These are phyloP conservation scores for Megalops atlanticus DNA, from an alignment of 2,113 vertebrate genomes.

Conservation along the genomic window DNA sequence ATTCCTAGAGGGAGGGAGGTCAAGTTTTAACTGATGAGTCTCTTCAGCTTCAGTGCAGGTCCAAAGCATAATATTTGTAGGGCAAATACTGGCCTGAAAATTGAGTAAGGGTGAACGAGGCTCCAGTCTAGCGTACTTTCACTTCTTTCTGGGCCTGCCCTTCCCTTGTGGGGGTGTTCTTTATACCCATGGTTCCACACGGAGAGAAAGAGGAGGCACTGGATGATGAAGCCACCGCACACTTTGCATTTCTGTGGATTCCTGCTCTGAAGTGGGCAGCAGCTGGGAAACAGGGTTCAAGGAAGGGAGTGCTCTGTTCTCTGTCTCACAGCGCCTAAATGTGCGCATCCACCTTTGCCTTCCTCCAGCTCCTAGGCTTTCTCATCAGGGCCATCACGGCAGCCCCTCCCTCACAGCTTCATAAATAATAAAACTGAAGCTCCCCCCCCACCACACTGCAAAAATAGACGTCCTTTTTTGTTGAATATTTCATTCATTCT, in stretches of 20 bases:
- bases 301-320: neutral
- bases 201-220: neutral
- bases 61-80: too few relatives aligned
- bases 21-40: too few relatives aligned
- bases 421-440: conserved; percentile 72
- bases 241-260: neutral
- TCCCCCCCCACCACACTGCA: conserved; percentile 56
- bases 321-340: neutral
- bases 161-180: too few relatives aligned
- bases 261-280: neutral
- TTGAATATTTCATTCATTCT: conserved; percentile 70
- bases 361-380: neutral
- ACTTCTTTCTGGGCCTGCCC: too few relatives aligned
- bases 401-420: conserved; percentile 21
- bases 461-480: conserved; percentile 66
- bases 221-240: neutral
- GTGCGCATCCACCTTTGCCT: neutral
- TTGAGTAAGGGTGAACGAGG: too few relatives aligned
- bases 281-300: neutral
- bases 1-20: neutral
- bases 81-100: too few relatives aligned
- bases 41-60: too few relatives aligned
- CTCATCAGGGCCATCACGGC: neutral
- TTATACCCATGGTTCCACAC: too few relatives aligned
- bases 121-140: too few relatives aligned